phyloP scores from a whole-genome alignment of 1,140 invertebrate species.

The Zaprionus vittiger region DNA sequence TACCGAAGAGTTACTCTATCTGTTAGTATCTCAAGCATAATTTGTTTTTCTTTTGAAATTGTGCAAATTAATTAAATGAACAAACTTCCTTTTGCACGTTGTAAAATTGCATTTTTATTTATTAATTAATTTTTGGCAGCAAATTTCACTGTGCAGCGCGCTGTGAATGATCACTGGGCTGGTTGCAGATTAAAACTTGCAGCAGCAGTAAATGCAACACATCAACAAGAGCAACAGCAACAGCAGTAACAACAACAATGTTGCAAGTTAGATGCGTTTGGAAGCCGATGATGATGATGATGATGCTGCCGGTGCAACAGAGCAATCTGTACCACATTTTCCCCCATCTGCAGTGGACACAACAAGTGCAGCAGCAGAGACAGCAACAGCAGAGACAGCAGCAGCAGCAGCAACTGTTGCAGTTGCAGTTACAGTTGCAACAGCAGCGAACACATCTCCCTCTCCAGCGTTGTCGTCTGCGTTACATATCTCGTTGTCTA shows the following conservation, averaged over 20 bases:
- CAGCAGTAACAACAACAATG: slow-evolving; percentile 39
- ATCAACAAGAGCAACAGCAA: slow-evolving; percentile 62
- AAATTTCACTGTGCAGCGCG: slow-evolving; percentile 8
- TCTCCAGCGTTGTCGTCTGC: slow-evolving; percentile 64
- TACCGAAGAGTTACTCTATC: too few species aligned
- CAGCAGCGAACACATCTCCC: slow-evolving; percentile 74
- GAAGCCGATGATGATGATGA: slow-evolving; percentile 47
- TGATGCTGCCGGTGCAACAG: slow-evolving; percentile 37
- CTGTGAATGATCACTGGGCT: slow-evolving; percentile 45
- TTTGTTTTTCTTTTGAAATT: neutral
- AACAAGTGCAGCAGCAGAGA: slow-evolving; percentile 67
- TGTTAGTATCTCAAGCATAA: neutral
- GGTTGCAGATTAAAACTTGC: slow-evolving; percentile 38
- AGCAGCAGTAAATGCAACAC: slow-evolving; percentile 45
- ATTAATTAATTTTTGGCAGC: slow-evolving; percentile 17
- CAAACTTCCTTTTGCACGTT: neutral
- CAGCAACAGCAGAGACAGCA: slow-evolving; percentile 35
- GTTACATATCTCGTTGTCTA: slow-evolving; percentile 82
- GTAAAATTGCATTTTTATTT: slow-evolving; percentile 8
- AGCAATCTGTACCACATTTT: slow-evolving; percentile 79
- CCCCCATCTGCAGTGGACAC: slow-evolving; percentile 61
- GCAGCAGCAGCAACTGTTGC: slow-evolving; percentile 39
- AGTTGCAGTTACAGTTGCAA: slow-evolving; percentile 49
- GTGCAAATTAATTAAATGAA: neutral
- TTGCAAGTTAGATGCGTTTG: slow-evolving; percentile 53